These are phyloP conservation scores for Pristionchus entomophagus DNA, from an alignment of 2,888 invertebrate genomes.

Conservation along the genomic window DNA sequence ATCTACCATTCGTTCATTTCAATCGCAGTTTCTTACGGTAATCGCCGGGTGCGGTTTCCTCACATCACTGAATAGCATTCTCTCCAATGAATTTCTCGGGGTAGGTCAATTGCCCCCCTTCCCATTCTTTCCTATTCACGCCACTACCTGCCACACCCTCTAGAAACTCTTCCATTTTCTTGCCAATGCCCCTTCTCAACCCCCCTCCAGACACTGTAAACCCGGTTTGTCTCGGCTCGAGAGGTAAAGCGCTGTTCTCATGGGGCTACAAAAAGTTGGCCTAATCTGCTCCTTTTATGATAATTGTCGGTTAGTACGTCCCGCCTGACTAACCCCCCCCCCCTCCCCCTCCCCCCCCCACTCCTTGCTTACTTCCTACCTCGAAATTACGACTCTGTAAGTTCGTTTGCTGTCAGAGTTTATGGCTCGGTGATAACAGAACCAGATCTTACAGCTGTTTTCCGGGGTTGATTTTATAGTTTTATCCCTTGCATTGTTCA, in stretches of 20 bases:
- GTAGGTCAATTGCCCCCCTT: not conserved
- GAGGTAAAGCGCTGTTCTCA: not conserved
- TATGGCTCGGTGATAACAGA: slow-evolving; percentile 21
- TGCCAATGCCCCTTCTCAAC: not conserved
- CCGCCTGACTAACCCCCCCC: not conserved
- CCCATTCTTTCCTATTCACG: not conserved
- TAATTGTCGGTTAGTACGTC: not conserved
- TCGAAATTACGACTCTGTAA: not conserved
- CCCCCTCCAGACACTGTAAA: not conserved
- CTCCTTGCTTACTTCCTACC: not conserved
- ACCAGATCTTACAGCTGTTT: not conserved
- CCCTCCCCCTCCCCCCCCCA: too few species aligned
- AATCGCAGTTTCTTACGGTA: not conserved
- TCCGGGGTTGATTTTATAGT: not conserved
- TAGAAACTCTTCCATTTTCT: not conserved
- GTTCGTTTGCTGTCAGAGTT: not conserved
- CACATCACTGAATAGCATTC: not conserved
- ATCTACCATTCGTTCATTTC: not conserved
- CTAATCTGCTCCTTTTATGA: slow-evolving; percentile 10
- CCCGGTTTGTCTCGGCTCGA: not conserved
- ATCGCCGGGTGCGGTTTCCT: not conserved
- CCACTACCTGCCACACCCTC: slow-evolving; percentile 14
- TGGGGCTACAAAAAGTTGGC: not conserved
- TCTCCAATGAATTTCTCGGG: not conserved
- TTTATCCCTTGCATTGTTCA: not conserved